A percentile compares a stretch with the other conserved stretches of the same genome.
Conservation (phyloP, 2,888 invertebrate species). For the Amiota minor region DNA sequence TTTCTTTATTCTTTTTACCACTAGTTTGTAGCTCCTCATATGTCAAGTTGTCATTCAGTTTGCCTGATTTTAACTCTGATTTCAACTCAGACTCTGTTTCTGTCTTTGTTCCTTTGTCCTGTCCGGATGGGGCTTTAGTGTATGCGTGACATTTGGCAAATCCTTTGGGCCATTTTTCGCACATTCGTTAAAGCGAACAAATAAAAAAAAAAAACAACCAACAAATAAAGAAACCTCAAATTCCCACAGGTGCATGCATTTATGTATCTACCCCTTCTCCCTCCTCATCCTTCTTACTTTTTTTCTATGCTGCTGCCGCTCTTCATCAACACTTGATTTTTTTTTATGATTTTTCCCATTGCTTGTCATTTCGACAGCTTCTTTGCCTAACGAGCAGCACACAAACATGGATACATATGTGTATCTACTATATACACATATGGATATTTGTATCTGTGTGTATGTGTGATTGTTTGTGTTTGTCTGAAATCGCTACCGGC, state of each 20-base stretch:
- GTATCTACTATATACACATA: conserved; percentile 42
- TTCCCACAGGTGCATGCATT: conserved; percentile 1
- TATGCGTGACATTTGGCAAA: conserved; percentile 63
- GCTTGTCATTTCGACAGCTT: background rate
- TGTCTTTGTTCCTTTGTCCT: conserved; percentile 23
- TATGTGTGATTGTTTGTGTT: background rate
- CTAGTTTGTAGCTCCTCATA: background rate
- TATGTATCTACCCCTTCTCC: background rate
- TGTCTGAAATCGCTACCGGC: background rate
- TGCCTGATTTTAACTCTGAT: conserved; percentile 6
- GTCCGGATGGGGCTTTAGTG: conserved; percentile 31
- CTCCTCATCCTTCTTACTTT: no score
- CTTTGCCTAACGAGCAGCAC: conserved; percentile 28
- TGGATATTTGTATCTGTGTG: background rate
- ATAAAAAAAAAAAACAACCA: background rate
- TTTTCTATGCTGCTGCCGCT: no score
- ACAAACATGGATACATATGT: conserved; percentile 43
- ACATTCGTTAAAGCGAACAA: conserved; percentile 3
- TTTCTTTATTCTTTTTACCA: background rate
- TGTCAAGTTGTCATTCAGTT: conserved; percentile 23
- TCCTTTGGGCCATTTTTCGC: conserved; percentile 49
- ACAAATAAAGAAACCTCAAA: background rate
- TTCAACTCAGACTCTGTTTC: conserved; percentile 40
- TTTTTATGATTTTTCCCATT: background rate
- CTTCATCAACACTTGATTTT: conserved; percentile 2